Percentiles rank a stretch among this genome's conserved stretches.
These are phyloP conservation scores for Torymus auratus DNA, from an alignment of 2,888 invertebrate genomes.

Conservation along the genomic window DNA sequence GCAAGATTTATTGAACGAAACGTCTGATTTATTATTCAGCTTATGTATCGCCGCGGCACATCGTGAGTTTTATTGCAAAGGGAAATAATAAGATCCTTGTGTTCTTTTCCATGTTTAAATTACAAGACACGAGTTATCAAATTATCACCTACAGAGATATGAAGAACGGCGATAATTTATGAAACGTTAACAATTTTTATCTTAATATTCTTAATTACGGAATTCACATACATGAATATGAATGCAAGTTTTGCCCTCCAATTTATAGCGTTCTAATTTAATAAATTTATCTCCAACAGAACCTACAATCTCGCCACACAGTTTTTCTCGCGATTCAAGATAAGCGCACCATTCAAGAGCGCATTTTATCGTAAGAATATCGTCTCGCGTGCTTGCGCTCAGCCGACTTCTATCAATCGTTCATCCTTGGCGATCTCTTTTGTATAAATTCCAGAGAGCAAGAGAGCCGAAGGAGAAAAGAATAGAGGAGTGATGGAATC, in stretches of 20 bases:
- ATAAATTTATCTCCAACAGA: too few species aligned
- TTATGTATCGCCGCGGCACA: constrained; percentile 29
- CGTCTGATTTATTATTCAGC: constrained; percentile 29
- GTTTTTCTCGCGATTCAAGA: too few species aligned
- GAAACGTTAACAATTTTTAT: not conserved
- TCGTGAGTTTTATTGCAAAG: constrained; percentile 27
- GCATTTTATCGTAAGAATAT: too few species aligned
- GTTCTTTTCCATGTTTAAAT: constrained; percentile 13
- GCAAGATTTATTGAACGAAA: constrained; percentile 31
- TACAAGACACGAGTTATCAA: constrained; percentile 18
- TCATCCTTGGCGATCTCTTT: constrained; percentile 46
- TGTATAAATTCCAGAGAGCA: constrained; percentile 8
- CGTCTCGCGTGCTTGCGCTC: too few species aligned
- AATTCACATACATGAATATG: not conserved
- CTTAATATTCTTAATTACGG: not conserved
- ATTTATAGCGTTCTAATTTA: too few species aligned
- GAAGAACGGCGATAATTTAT: constrained; percentile 7
- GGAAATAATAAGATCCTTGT: constrained; percentile 22
- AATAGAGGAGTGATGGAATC: constrained; percentile 33
- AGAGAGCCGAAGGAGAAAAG: not conserved
- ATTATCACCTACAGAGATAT: constrained; percentile 10
- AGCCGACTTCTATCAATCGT: constrained; percentile 27
- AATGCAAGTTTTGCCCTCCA: not conserved
- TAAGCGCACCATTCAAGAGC: too few species aligned
- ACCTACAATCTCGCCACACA: too few species aligned